Evolutionary conservation across 2,113 vertebrate genomes (phyloP).

Genomic region (Carassius carassius): DNA sequence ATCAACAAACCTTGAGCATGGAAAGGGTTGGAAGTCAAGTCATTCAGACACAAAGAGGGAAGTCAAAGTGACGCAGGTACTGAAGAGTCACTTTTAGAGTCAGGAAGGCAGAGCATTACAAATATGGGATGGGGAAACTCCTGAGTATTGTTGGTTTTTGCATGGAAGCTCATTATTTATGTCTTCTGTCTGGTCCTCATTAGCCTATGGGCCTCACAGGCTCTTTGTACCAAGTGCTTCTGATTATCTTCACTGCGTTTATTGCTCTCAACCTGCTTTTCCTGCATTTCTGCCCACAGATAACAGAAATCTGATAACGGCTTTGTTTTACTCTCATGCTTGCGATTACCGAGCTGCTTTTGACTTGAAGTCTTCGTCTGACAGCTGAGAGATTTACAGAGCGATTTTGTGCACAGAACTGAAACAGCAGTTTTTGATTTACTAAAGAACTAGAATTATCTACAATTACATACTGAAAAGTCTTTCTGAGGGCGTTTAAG

Average conservation of each 20-base stretch:
- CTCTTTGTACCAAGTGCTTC: not conserved
- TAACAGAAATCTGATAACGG: conserved; percentile 18
- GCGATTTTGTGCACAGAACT: not conserved
- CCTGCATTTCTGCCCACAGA: not conserved
- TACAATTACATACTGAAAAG: conserved; percentile 1
- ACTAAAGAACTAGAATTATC: not conserved
- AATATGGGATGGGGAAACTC: conserved; percentile 63
- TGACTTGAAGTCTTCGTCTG: not conserved
- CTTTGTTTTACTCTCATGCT: not conserved
- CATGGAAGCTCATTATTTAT: conserved; percentile 53
- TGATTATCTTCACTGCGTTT: not conserved
- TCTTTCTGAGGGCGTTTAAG: not conserved
- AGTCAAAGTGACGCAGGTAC: conserved; percentile 62
- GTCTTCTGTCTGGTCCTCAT: conserved; percentile 22
- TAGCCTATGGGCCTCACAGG: not conserved
- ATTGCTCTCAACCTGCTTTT: not conserved
- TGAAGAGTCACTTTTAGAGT: conserved; percentile 42
- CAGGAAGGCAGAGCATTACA: conserved; percentile 65
- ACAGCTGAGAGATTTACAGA: not conserved
- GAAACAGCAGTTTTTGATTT: not conserved
- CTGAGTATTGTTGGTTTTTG: conserved; percentile 64
- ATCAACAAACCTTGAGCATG: conserved; percentile 21
- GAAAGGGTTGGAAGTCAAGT: conserved; percentile 52
- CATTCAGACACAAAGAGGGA: conserved; percentile 61
- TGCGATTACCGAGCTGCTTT: not conserved